Conservation (phyloP, 2,888 invertebrate genomes). For the Prosapia bicincta region DNA sequence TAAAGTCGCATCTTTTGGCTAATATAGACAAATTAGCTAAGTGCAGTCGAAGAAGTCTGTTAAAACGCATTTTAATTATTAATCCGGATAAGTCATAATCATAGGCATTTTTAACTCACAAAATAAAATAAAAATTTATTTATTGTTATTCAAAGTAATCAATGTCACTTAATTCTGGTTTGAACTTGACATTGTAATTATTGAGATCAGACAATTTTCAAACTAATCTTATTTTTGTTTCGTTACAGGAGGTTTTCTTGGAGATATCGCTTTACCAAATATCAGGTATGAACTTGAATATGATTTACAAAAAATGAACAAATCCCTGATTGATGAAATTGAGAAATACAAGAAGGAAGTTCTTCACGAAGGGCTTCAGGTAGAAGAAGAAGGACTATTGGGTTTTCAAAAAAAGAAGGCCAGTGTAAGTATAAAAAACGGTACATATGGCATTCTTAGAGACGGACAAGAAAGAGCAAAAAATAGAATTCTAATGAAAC, state of each 20-base stretch:
- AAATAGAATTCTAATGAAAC: constrained; percentile 10
- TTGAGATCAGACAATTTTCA: no score
- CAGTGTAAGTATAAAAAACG: constrained; percentile 4
- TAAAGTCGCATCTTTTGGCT: no score
- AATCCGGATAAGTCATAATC: no score
- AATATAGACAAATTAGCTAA: no score
- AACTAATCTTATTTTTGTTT: constrained; percentile 39
- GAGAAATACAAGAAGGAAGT: constrained; percentile 80
- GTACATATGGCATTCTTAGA: constrained; percentile 10
- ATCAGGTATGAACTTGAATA: constrained; percentile 51
- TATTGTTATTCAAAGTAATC: no score
- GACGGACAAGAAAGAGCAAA: constrained; percentile 19
- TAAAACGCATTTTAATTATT: no score
- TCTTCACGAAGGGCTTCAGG: constrained; percentile 73
- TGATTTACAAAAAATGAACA: constrained; percentile 56
- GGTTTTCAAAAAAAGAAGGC: constrained; percentile 46
- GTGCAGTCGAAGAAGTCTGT: no score
- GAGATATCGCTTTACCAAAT: constrained; percentile 78
- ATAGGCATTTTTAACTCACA: no score
- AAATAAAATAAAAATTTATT: no score
- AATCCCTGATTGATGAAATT: constrained; percentile 65
- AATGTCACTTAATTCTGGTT: no score
- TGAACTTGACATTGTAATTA: no score
- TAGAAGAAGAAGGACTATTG: constrained; percentile 78
- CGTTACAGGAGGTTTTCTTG: constrained; percentile 72